Conservation (phyloP, 2,888 invertebrate species). For the Rhyacophila evoluta region DNA sequence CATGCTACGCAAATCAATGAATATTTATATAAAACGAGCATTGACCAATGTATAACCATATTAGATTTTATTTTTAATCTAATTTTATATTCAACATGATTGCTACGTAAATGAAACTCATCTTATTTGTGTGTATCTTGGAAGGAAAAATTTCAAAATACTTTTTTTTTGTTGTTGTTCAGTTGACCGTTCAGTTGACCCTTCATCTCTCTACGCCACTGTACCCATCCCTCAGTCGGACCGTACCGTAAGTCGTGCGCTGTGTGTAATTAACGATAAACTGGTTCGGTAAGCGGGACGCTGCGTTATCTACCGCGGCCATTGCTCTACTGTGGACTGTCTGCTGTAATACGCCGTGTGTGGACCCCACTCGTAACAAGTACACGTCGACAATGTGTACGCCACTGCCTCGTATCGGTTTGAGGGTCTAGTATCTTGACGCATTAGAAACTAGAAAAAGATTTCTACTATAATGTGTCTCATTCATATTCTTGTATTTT, state of each 20-base stretch:
- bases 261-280: slow-evolving; percentile 24
- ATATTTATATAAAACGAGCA: too few species aligned
- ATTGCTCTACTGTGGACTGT: neutral
- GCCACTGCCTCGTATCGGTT: neutral
- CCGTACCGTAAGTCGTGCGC: neutral
- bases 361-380: neutral
- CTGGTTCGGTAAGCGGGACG: slow-evolving; percentile 20
- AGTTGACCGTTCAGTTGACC: too few species aligned
- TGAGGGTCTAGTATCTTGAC: neutral
- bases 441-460: neutral
- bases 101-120: too few species aligned
- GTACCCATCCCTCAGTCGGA: neutral
- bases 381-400: neutral
- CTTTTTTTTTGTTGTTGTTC: too few species aligned
- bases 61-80: too few species aligned
- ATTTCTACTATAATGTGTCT: too few species aligned
- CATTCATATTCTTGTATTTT: too few species aligned
- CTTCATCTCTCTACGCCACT: neutral
- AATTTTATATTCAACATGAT: too few species aligned
- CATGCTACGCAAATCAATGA: too few species aligned
- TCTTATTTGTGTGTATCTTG: too few species aligned
- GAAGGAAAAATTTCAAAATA: too few species aligned
- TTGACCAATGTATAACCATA: too few species aligned
- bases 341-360: neutral
- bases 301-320: slow-evolving; percentile 22